Percentiles rank a stretch among this genome's conserved stretches.
phyloP scores from a whole-genome alignment of 2,797 vertebrate species.

The Enteromius trimaculatus region DNA sequence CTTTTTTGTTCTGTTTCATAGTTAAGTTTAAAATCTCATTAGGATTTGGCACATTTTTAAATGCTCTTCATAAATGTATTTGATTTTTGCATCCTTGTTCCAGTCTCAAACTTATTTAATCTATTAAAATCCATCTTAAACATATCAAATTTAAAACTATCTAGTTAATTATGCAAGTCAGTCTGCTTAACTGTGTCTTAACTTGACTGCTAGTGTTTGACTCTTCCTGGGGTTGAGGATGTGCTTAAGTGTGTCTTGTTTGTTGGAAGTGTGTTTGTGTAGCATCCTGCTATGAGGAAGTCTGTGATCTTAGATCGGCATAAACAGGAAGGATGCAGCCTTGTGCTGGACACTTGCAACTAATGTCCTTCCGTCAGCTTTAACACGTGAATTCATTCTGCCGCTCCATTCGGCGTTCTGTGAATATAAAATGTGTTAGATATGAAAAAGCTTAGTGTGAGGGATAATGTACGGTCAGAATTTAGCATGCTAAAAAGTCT shows the following conservation, averaged over 20 bases:
- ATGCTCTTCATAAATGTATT: not conserved
- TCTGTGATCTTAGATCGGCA: conserved; percentile 31
- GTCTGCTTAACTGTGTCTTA: not conserved
- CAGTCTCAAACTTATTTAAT: not conserved
- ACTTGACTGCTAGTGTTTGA: not conserved
- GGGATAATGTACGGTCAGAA: not conserved
- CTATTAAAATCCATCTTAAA: not conserved
- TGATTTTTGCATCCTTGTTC: not conserved
- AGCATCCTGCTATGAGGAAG: conserved; percentile 40
- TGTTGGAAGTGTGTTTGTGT: conserved; percentile 30
- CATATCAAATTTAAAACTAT: not conserved
- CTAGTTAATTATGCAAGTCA: not conserved
- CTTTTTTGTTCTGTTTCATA: not conserved
- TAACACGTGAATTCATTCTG: not conserved
- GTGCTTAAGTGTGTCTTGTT: not conserved
- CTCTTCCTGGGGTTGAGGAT: not conserved
- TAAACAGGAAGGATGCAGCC: conserved; percentile 60
- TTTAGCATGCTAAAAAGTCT: not conserved
- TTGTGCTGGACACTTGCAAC: conserved; percentile 14
- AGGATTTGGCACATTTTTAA: not conserved
- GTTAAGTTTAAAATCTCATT: not conserved
- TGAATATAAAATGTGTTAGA: not conserved
- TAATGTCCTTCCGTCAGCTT: not conserved
- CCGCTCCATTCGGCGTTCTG: not conserved
- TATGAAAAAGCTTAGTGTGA: not conserved